Evolutionary conservation across 2,888 invertebrate genomes (phyloP), one percentile per base, ranked within the genome.

Genomic region (Lepidocyrtinus sp.): DNA sequence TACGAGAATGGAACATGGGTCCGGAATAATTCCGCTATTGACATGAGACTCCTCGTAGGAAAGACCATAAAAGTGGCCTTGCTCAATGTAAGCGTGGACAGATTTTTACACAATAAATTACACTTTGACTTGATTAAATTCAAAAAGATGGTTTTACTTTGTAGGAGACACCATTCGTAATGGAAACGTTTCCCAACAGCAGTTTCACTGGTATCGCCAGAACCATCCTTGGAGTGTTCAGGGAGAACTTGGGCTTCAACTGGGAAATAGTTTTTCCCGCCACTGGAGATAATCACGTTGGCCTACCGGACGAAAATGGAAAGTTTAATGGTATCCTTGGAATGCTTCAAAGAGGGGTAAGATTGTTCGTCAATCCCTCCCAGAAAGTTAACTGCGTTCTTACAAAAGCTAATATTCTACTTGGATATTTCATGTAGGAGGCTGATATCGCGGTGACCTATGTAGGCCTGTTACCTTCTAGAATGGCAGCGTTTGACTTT

Each of bases 401-500:
- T n/a, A n/a, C n/a, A n/a, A n/a, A n/a, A n/a, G n/a, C n/a, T n/a
- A n/a, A 46, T 46, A 46, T 12, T 15, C 15, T 46, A 15, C 46
- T 12, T 46, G 15, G 46, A 46, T 12, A 12, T 46, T 46, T 46
- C 46, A 46, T 88, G 26, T 87, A 94, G 95, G 89, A 91, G 89
- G 94, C 92, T n/a, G 94, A 96, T 87, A 89, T 96, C 88, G 94
- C 92, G 0, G 94, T 93, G 0, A 94, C 94, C 0, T 95, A 95
- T 87, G 88, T 95, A 76, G 95, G 96, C 0, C 90, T 92, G 15
- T 87, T 94, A 7, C 89, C 91, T 7, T 91, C 91, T 80, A 91
- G 92, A 65, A 89, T 90, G 24, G 88, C 90, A n/a, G 88, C 89
- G 77, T 89, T 93, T 2, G 89, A 89, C 5, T 95, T 93, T 88